Percentiles rank a stretch among this genome's conserved stretches.
Conservation (phyloP, 2,113 vertebrate species). For the Hemicordylus capensis region DNA sequence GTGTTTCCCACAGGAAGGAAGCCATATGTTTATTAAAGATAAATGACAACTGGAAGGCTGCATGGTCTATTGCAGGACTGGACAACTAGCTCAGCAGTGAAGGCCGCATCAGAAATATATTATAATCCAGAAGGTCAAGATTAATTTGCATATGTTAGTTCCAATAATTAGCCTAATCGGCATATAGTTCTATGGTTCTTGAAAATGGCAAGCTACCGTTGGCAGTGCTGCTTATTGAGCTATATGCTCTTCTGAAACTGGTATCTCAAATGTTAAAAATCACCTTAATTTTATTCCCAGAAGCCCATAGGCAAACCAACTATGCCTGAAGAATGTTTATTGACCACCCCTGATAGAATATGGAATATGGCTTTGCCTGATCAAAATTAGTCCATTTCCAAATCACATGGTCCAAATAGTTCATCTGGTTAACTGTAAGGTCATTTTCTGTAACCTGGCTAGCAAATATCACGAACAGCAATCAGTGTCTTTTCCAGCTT, state of each 20-base stretch:
- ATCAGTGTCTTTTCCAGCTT: too few relatives aligned
- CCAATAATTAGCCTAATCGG: background rate
- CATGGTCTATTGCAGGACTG: background rate
- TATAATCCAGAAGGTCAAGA: constrained; percentile 2
- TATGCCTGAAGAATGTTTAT: background rate
- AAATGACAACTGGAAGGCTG: background rate
- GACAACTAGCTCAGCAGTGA: background rate
- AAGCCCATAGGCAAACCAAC: background rate
- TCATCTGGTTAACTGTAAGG: background rate
- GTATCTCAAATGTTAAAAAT: background rate
- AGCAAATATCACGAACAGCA: background rate
- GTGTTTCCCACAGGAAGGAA: background rate
- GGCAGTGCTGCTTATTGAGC: background rate
- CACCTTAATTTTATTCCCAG: background rate
- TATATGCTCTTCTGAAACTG: background rate
- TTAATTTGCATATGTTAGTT: constrained; percentile 9
- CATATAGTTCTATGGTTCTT: background rate
- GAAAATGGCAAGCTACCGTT: background rate
- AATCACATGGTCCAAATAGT: background rate
- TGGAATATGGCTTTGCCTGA: background rate
- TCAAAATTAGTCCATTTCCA: background rate
- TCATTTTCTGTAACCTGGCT: background rate
- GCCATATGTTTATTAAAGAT: background rate
- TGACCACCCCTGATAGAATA: background rate
- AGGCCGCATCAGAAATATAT: constrained; percentile 15